Conservation (phyloP, 2,113 vertebrate genomes). For the Sylvia atricapilla region DNA sequence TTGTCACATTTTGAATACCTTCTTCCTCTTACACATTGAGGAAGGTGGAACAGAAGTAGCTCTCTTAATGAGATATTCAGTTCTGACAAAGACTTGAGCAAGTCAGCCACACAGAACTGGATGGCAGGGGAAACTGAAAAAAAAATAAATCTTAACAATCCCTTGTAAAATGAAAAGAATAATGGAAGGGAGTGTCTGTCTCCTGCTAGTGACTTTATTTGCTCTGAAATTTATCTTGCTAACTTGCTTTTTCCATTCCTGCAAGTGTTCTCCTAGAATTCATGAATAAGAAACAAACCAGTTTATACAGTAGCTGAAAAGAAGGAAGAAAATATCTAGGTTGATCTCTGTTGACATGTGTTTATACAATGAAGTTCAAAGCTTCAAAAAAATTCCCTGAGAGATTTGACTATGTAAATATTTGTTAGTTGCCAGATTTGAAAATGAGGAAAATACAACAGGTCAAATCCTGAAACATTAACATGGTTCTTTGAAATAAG, state of each 20-base stretch:
- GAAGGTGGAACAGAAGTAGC: not conserved
- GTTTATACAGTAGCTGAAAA: not conserved
- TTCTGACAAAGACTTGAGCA: not conserved
- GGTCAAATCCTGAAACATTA: not conserved
- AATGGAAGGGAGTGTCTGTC: not conserved
- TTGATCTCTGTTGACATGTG: not conserved
- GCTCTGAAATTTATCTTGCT: not conserved
- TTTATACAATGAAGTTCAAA: not conserved
- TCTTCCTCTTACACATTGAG: not conserved
- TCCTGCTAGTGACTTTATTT: not conserved
- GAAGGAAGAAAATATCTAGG: conserved; percentile 1
- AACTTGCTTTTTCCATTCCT: not conserved
- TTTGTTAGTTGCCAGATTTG: not conserved
- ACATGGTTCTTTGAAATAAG: not conserved
- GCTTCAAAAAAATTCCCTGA: not conserved
- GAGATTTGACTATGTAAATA: not conserved
- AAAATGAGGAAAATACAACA: not conserved
- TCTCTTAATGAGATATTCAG: not conserved
- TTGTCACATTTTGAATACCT: not conserved
- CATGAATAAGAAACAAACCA: not conserved
- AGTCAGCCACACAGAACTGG: not conserved
- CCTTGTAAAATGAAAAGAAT: not conserved
- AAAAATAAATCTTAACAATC: not conserved
- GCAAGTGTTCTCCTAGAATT: not conserved
- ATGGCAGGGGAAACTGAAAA: not conserved